A percentile compares a stretch with the other conserved stretches of the same genome.
Conservation (phyloP, 2,797 vertebrate genomes). For the Oreortyx pictus region DNA sequence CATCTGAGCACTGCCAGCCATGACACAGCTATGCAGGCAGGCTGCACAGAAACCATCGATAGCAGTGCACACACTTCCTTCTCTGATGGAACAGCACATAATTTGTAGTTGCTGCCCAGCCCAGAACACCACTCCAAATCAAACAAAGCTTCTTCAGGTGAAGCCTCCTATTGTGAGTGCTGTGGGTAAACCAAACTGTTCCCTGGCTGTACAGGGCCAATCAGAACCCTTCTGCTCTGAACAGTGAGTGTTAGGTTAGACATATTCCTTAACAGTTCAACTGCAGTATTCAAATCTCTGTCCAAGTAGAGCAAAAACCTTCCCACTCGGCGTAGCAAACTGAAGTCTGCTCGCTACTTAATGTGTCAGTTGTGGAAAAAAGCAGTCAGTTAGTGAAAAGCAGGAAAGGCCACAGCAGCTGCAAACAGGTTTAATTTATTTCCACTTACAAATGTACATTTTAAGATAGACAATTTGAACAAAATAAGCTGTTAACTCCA, state of each 20-base stretch:
- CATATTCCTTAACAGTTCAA: background rate
- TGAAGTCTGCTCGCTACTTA: background rate
- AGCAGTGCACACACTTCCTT: background rate
- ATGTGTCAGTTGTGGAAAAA: background rate
- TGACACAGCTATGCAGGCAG: background rate
- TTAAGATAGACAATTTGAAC: background rate
- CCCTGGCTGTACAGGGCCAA: background rate
- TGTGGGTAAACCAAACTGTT: background rate
- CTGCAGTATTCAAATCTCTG: background rate
- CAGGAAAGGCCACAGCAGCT: background rate
- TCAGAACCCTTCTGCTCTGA: background rate
- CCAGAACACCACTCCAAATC: background rate
- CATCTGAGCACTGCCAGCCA: background rate
- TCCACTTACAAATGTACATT: background rate
- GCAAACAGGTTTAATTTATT: background rate
- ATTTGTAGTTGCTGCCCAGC: background rate
- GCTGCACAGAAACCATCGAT: background rate
- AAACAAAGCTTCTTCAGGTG: background rate
- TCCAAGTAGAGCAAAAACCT: rapidly evolving
- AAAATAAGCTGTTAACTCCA: background rate
- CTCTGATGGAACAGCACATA: too few relatives aligned
- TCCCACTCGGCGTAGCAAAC: background rate
- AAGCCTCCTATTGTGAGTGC: background rate
- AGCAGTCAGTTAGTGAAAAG: background rate
- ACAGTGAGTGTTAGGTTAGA: rapidly evolving